Conservation (phyloP, 2,888 invertebrate species). For the Brachyptera putata region DNA sequence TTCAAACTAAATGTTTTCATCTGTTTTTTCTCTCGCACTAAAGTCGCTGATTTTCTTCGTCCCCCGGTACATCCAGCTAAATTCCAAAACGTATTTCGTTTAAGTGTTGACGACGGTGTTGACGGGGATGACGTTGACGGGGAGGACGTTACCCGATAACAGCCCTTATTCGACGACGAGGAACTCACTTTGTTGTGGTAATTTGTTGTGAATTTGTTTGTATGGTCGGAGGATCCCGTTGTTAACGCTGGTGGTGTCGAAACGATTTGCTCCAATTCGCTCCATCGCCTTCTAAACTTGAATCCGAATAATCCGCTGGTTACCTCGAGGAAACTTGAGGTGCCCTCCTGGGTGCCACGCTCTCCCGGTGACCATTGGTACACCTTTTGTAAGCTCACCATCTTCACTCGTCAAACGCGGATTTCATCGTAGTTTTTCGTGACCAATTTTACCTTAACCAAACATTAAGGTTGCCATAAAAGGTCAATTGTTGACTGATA, state of each 20-base stretch:
- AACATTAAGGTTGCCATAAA: no score
- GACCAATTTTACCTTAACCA: no score
- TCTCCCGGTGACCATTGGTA: constrained; percentile 34
- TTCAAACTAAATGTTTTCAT: background rate
- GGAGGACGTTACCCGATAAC: constrained; percentile 32
- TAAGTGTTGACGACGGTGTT: background rate
- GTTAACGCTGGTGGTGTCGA: background rate
- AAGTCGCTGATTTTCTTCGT: background rate
- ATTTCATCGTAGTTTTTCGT: background rate
- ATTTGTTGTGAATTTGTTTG: background rate
- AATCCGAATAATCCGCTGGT: constrained; percentile 32
- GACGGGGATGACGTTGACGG: constrained; percentile 18
- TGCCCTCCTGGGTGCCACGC: constrained; percentile 19
- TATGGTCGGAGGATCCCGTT: background rate
- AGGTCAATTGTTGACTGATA: no score
- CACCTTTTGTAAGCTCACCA: constrained; percentile 28
- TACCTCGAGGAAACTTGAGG: constrained; percentile 31
- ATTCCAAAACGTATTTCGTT: background rate
- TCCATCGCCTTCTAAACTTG: constrained; percentile 38
- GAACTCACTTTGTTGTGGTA: constrained; percentile 23
- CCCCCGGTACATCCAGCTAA: background rate
- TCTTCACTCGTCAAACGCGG: background rate
- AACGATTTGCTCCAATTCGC: constrained; percentile 36
- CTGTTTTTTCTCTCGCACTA: background rate
- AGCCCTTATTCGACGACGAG: constrained; percentile 18